Percentiles rank a stretch among this genome's conserved stretches.
These are phyloP conservation scores for Folsomia manolachei DNA, from an alignment of 2,888 invertebrate genomes.

Conservation along the genomic window DNA sequence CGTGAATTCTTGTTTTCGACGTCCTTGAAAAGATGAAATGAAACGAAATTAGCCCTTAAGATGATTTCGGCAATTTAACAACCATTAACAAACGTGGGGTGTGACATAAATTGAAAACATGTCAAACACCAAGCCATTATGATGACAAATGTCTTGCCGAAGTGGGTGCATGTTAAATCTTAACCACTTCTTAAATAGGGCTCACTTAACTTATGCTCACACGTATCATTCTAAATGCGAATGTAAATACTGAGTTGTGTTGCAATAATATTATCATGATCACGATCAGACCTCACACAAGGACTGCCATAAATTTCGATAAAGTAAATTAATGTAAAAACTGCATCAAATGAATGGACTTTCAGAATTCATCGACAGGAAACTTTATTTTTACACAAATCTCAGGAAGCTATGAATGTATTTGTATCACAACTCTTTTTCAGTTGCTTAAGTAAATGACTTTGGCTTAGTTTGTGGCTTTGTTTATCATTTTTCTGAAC, in stretches of 20 bases:
- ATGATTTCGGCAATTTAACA: background rate
- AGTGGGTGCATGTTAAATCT: background rate
- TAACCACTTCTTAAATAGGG: background rate
- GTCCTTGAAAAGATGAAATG: too few relatives aligned
- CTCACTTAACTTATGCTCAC: background rate
- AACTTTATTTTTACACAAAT: background rate
- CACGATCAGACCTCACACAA: background rate
- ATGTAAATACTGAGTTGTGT: too few relatives aligned
- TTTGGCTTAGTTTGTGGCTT: background rate
- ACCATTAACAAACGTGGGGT: too few relatives aligned
- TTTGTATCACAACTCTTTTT: background rate
- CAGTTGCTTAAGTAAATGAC: background rate
- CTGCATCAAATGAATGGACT: background rate
- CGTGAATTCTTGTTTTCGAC: too few relatives aligned
- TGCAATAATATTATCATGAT: too few relatives aligned
- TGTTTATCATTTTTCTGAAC: background rate
- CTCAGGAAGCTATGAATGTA: too few relatives aligned
- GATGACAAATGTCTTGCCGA: background rate
- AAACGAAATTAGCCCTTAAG: too few relatives aligned
- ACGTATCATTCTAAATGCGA: background rate
- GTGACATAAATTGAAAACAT: too few relatives aligned
- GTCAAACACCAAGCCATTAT: background rate
- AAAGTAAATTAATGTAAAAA: background rate
- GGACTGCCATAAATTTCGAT: background rate
- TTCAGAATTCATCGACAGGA: too few relatives aligned